Percentiles rank a stretch among this genome's conserved stretches.
Evolutionary conservation across 2,888 invertebrate species (phyloP).

Genomic region (Melangyna quadrimaculata): DNA sequence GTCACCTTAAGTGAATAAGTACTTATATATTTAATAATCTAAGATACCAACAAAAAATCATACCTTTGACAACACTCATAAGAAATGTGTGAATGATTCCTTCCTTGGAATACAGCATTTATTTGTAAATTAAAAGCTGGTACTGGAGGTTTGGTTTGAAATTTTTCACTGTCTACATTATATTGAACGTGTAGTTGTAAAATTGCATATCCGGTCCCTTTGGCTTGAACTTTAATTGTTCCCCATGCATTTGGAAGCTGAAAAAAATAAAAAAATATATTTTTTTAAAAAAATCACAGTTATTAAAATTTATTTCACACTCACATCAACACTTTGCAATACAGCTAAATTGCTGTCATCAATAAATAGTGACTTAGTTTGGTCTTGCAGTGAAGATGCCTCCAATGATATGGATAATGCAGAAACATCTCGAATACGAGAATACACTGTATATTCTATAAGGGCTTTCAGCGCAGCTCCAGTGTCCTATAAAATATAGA

Average conservation of each 20-base stretch:
- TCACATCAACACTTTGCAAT: slow-evolving; percentile 87
- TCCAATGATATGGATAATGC: slow-evolving; percentile 87
- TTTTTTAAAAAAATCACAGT: neutral
- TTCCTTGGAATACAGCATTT: slow-evolving; percentile 88
- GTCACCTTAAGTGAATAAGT: too few species aligned
- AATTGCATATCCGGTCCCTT: slow-evolving; percentile 93
- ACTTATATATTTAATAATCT: too few species aligned
- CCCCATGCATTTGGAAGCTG: slow-evolving; percentile 94
- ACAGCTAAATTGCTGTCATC: slow-evolving; percentile 87
- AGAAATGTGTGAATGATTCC: slow-evolving; percentile 94
- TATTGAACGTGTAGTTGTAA: slow-evolving; percentile 94
- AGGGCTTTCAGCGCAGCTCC: slow-evolving; percentile 92
- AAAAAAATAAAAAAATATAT: slow-evolving; percentile 33
- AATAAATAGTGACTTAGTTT: slow-evolving; percentile 84
- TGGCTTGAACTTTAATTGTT: slow-evolving; percentile 92
- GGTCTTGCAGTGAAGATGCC: slow-evolving; percentile 87
- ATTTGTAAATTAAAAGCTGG: slow-evolving; percentile 89
- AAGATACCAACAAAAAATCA: too few species aligned
- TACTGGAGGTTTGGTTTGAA: slow-evolving; percentile 90
- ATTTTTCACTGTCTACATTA: slow-evolving; percentile 90
- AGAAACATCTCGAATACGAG: slow-evolving; percentile 90
- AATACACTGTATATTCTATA: slow-evolving; percentile 91
- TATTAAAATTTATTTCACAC: slow-evolving; percentile 20
- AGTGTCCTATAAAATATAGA: slow-evolving; percentile 85
- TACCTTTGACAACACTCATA: slow-evolving; percentile 92